A percentile compares a stretch with the other conserved stretches of the same genome.
Evolutionary conservation across 2,113 vertebrate species (phyloP).

Genomic region (Sciurus niger): DNA sequence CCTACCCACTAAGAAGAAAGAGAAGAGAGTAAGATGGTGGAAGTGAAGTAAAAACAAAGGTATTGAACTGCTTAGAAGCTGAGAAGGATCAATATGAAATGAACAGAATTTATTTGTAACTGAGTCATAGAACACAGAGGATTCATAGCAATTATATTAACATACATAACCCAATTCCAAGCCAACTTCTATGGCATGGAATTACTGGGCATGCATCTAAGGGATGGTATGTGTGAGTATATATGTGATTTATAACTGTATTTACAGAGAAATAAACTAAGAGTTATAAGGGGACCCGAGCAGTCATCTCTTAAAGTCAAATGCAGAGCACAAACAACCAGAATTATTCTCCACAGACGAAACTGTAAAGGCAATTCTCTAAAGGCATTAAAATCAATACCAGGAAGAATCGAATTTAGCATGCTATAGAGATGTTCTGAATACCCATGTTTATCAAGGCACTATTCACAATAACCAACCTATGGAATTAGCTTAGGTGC

Average conservation of each 20-base stretch:
- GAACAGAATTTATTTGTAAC: constrained; percentile 39
- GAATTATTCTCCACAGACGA: not conserved
- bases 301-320: not conserved
- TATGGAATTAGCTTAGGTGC: no score
- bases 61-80: not conserved
- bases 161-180: not conserved
- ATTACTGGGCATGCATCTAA: not conserved
- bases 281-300: not conserved
- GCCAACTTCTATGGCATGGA: not conserved
- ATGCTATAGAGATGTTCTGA: no score
- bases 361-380: not conserved
- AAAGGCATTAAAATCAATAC: not conserved
- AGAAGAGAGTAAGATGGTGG: not conserved
- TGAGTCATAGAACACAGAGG: not conserved
- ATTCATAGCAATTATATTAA: not conserved
- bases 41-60: not conserved
- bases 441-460: no score
- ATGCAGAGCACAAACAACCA: not conserved
- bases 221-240: not conserved
- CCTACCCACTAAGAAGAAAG: not conserved
- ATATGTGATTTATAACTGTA: not conserved
- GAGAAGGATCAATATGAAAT: not conserved
- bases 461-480: no score
- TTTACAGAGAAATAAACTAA: not conserved
- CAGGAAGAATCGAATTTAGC: not conserved